Percentiles rank a stretch among this genome's conserved stretches.
phyloP scores from a whole-genome alignment of 2,888 invertebrate species.

The Eupithecia dodoneata region DNA sequence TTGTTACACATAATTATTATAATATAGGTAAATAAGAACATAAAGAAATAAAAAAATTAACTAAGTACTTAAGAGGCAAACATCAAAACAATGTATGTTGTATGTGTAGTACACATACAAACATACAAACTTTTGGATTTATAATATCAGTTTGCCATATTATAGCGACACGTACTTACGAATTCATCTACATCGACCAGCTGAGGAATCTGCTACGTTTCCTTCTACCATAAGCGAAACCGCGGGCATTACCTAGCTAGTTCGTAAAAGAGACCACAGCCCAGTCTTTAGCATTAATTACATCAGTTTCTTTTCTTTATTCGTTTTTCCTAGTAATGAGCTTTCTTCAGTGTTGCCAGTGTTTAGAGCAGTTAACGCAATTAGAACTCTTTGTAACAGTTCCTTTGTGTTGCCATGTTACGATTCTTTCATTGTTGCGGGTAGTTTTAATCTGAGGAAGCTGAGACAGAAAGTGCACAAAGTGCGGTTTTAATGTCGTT shows the following conservation, averaged over 20 bases:
- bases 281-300: constrained; percentile 5
- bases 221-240: background rate
- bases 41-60: too few species aligned
- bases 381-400: constrained; percentile 36
- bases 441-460: constrained; percentile 23
- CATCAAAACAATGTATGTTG: too few species aligned
- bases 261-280: background rate
- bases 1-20: too few species aligned
- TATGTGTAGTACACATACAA: too few species aligned
- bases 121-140: too few species aligned
- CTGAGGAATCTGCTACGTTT: too few species aligned
- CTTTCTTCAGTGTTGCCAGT: constrained; percentile 35
- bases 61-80: too few species aligned
- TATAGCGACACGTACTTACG: too few species aligned
- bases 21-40: too few species aligned
- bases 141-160: too few species aligned
- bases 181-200: too few species aligned
- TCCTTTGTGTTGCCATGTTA: constrained; percentile 35
- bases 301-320: constrained; percentile 21
- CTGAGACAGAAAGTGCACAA: background rate
- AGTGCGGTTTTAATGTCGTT: constrained; percentile 1
- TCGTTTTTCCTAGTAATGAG: constrained; percentile 29
- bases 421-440: constrained; percentile 24
- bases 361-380: constrained; percentile 38
- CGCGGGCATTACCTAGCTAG: background rate